These are phyloP conservation scores for Betta splendens DNA, from an alignment of 2,797 vertebrate genomes.

Conservation along the genomic window DNA sequence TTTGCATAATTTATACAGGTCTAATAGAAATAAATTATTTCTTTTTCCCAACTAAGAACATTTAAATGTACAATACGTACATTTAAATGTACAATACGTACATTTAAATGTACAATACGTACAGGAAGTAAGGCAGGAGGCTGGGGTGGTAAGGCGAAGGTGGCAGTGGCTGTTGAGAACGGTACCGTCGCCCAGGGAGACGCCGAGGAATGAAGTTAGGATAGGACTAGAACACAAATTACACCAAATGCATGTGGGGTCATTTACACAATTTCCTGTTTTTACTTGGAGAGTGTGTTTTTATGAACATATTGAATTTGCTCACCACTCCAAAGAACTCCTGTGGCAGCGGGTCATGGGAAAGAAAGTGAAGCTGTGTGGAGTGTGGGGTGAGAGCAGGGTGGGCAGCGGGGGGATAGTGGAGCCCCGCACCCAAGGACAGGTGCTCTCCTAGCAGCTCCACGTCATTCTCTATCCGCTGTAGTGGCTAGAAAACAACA, in stretches of 20 bases:
- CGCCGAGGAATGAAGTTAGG: conserved; percentile 96
- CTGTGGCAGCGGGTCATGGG: conserved; percentile 94
- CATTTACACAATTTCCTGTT: neutral
- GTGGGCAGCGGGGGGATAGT: conserved; percentile 87
- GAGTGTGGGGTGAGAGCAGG: conserved; percentile 88
- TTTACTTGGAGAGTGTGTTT: neutral
- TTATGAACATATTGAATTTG: conserved; percentile 14
- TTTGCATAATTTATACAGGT: too few species aligned
- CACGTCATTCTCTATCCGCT: conserved; percentile 98
- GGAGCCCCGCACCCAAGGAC: conserved; percentile 91
- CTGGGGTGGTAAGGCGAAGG: conserved; percentile 96
- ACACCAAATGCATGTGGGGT: conserved; percentile 10
- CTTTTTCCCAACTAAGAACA: too few species aligned
- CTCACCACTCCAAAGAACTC: conserved; percentile 97
- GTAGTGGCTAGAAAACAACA: conserved; percentile 84
- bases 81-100: too few species aligned
- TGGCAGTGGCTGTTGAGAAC: conserved; percentile 93
- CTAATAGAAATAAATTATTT: too few species aligned
- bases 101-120: too few species aligned
- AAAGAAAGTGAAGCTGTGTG: conserved; percentile 93
- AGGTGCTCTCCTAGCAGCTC: conserved; percentile 96
- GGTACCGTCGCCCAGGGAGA: conserved; percentile 92
- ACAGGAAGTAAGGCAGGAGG: conserved; percentile 98
- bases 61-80: too few species aligned
- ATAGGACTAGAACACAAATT: conserved; percentile 84